phyloP scores from a whole-genome alignment of 2,888 invertebrate genomes.

The Galeopsomyia nigrocyanea region DNA sequence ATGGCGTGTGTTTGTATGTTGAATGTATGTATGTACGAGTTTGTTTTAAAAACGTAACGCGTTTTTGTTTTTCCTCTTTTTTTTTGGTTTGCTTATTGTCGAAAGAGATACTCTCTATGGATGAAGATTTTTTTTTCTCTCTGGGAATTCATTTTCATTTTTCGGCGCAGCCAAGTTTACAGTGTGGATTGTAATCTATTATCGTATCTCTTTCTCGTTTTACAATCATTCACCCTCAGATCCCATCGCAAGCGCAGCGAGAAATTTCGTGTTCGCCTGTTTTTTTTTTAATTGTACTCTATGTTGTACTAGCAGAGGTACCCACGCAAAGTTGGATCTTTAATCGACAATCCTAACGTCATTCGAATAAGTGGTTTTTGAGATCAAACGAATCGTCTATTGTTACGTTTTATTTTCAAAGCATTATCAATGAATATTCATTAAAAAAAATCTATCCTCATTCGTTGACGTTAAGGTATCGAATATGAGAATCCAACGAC shows the following conservation, averaged over 20 bases:
- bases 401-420: too few relatives aligned
- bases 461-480: constrained; percentile 21
- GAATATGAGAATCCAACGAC: constrained; percentile 29
- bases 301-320: constrained; percentile 35
- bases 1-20: neutral
- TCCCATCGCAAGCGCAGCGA: constrained; percentile 20
- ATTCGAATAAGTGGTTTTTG: neutral
- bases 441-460: too few relatives aligned
- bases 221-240: neutral
- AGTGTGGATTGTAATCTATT: neutral
- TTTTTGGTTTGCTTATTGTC: constrained; percentile 34
- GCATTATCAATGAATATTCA: too few relatives aligned
- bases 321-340: constrained; percentile 26
- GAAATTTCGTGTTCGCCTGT: constrained; percentile 8
- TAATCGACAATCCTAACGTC: neutral
- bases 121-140: neutral
- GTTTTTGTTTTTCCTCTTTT: neutral
- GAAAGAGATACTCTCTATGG: constrained; percentile 16
- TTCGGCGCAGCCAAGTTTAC: constrained; percentile 13
- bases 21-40: constrained; percentile 9
- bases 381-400: too few relatives aligned
- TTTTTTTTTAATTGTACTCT: constrained; percentile 18
- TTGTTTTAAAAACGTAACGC: neutral
- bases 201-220: constrained; percentile 11
- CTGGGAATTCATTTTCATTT: neutral